Percentiles rank a stretch among this genome's conserved stretches.
These are phyloP conservation scores for Metopolophium dirhodum DNA, from an alignment of 1,140 invertebrate genomes.

Conservation along the genomic window DNA sequence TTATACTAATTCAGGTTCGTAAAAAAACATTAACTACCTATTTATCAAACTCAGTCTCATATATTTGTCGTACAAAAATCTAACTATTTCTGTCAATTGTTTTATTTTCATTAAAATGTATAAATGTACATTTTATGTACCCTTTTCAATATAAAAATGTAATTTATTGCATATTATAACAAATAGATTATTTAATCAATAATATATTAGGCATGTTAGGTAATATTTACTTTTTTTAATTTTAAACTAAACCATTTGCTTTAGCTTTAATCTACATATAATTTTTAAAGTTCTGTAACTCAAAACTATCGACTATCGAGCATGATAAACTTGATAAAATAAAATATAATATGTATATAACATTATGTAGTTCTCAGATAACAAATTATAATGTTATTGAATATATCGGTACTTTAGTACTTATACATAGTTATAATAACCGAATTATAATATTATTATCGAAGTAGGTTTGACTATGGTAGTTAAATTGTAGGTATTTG, in stretches of 20 bases:
- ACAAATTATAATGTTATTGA: neutral
- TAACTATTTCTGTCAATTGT: neutral
- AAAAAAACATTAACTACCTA: neutral
- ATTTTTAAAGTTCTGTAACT: too few species aligned
- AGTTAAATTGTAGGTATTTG: neutral
- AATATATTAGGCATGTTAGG: neutral
- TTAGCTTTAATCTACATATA: neutral
- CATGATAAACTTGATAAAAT: neutral
- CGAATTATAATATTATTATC: neutral
- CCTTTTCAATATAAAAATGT: neutral
- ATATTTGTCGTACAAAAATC: neutral
- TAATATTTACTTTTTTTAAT: neutral
- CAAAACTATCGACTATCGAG: neutral
- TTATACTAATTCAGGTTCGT: neutral
- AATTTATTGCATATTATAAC: neutral
- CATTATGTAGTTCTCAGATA: neutral
- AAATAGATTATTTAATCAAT: neutral
- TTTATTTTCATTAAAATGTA: neutral
- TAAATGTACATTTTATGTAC: neutral
- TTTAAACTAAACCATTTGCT: neutral
- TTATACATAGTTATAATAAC: neutral
- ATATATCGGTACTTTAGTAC: neutral
- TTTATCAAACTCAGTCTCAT: neutral
- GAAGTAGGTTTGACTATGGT: neutral
- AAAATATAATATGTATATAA: neutral